Conservation (phyloP, 2,797 vertebrate genomes). For the Tiaroga cobitis region DNA sequence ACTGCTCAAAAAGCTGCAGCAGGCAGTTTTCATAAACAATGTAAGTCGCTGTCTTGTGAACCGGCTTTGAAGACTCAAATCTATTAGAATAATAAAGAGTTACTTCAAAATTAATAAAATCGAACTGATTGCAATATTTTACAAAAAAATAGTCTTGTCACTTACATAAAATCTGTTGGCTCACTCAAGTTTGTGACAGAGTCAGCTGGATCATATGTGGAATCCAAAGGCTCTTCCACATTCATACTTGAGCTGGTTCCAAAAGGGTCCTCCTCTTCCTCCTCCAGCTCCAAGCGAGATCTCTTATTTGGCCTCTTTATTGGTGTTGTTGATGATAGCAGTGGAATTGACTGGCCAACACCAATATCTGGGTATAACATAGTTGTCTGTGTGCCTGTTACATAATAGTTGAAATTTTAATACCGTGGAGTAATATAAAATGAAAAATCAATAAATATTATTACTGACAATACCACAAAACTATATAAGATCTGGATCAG, state of each 20-base stretch:
- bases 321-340: too few species aligned
- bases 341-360: not conserved
- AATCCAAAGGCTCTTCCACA: not conserved
- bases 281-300: not conserved
- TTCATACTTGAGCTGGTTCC: not conserved
- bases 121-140: too few species aligned
- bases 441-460: too few species aligned
- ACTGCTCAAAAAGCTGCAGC: conserved; percentile 17
- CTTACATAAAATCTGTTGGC: not conserved
- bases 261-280: not conserved
- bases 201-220: not conserved
- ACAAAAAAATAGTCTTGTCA: not conserved
- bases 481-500: not conserved
- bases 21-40: conserved; percentile 8
- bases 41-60: not conserved
- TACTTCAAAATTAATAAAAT: too few species aligned
- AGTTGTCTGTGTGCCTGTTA: not conserved
- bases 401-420: not conserved
- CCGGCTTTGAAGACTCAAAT: not conserved
- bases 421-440: not conserved
- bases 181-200: not conserved
- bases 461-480: too few species aligned
- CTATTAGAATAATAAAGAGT: not conserved
- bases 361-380: not conserved
- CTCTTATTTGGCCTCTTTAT: not conserved